Base-by-base conservation (phyloP, 2,888 invertebrate genomes). In the Noctua comes region DNA sequence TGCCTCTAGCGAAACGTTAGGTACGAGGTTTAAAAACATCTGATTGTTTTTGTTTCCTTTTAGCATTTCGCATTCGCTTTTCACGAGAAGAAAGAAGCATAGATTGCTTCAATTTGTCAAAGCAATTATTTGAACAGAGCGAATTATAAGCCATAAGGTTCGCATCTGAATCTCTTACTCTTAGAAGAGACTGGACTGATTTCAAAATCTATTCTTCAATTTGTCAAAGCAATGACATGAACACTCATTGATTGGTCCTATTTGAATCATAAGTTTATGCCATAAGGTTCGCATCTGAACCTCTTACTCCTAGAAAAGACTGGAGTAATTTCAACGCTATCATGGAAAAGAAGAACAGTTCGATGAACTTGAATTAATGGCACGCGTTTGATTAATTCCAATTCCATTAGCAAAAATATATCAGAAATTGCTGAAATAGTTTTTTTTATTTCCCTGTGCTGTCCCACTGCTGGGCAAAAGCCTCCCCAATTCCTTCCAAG, bases 1-100 rank as follows among this genome's bases (percentile, higher is more conserved):
- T 88, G 76, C 24, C 72, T n/a, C 24, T 8, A 13, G 31, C 8
- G 8, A 31, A 40, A 62, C 13, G 48, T n/a, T n/a, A 40, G 10
- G 51, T 27, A 48, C 21, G 36, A 3, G 40, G 18, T 10, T 36
- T n/a, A 51, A 27, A 36, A 11, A 51, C 43, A 43, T 43, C 43
- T 11, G 43, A 11, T 43, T 62, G 10, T 10, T 36, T 1, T 64
- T 24, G 21, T 21, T 11, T 64, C 0, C 5, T 21, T 36, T 36
- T 36, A 36, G 21, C 1, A 64, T 36, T 64, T 64, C 31, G 8
- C 1, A 36, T 7, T 27, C 13, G 0, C 2, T 54, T n/a, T 27
- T 27, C 43, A 43, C 43, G 11, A 65, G 24, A 65, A 13, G 31
- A 3, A 1, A 64, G 36, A n/a, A n/a, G n/a, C n/a, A n/a, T n/a